A percentile compares a stretch with the other conserved stretches of the same genome.
Evolutionary conservation across 2,888 invertebrate genomes (phyloP).

Genomic region (Nipponacmea schrenckii): DNA sequence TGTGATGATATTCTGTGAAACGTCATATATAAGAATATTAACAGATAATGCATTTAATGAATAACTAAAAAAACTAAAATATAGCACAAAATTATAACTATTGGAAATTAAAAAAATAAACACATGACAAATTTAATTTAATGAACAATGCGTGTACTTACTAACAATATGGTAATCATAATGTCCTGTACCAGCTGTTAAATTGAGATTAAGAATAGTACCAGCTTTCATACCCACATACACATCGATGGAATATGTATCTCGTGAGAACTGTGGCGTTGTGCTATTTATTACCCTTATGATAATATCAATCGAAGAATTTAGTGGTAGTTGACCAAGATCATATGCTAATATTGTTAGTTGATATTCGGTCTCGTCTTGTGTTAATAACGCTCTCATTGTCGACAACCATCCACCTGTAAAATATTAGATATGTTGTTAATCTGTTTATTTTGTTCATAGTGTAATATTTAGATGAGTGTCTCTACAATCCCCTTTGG

Average conservation of each 20-base stretch:
- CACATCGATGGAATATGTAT: constrained; percentile 50
- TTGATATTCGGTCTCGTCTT: constrained; percentile 19
- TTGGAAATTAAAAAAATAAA: no score
- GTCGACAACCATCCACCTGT: background rate
- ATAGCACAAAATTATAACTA: no score
- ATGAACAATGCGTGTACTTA: constrained; percentile 28
- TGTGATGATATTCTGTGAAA: no score
- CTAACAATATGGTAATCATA: constrained; percentile 52
- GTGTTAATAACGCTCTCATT: background rate
- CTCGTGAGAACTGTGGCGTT: constrained; percentile 52
- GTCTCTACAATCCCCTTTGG: no score
- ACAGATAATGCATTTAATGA: no score
- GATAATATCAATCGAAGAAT: constrained; percentile 21
- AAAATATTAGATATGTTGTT: no score
- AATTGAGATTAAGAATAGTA: constrained; percentile 40
- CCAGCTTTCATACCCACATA: constrained; percentile 50
- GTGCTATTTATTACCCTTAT: constrained; percentile 60
- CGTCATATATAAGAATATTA: no score
- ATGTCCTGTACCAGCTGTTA: constrained; percentile 55
- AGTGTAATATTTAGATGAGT: no score
- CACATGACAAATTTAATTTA: no score
- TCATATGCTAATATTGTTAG: constrained; percentile 34
- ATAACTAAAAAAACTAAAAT: no score
- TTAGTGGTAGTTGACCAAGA: constrained; percentile 27
- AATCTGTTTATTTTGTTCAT: no score